Evolutionary conservation across 2,113 vertebrate genomes (phyloP).

Genomic region (Heterotilapia buettikoferi): DNA sequence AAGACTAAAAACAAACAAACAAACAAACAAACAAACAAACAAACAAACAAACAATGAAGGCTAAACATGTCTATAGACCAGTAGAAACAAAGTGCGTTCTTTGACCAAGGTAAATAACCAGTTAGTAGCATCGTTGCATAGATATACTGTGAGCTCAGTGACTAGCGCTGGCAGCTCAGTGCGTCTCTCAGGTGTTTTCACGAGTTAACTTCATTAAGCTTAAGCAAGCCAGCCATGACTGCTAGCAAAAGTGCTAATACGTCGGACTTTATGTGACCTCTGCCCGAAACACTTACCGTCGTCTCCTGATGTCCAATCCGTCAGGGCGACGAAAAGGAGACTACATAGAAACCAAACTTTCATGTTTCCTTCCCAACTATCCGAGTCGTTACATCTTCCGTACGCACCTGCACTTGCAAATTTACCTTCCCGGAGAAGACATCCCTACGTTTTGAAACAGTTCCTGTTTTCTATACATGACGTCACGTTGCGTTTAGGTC

Average conservation of each 20-base stretch:
- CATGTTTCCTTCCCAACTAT: constrained; percentile 25
- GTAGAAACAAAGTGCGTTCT: not conserved
- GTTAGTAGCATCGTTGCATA: not conserved
- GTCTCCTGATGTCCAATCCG: constrained; percentile 16
- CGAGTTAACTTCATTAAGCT: not conserved
- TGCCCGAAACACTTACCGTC: constrained; percentile 27
- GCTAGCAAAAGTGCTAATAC: constrained; percentile 21
- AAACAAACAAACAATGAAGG: not conserved
- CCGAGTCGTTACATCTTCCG: constrained; percentile 24
- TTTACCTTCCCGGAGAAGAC: not conserved
- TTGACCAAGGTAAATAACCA: not conserved
- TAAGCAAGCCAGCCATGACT: not conserved
- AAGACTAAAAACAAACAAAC: not conserved
- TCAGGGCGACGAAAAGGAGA: constrained; percentile 31
- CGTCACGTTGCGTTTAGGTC: constrained; percentile 1
- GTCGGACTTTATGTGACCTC: not conserved
- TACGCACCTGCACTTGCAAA: not conserved
- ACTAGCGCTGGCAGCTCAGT: not conserved
- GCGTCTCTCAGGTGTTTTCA: not conserved
- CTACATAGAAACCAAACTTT: not conserved
- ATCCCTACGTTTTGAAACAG: not conserved
- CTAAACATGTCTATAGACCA: not conserved
- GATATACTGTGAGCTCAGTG: not conserved
- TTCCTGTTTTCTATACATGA: constrained; percentile 27
- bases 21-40: not conserved